Conservation (phyloP, 1,140 invertebrate species). For the Drosophila kepulauana region DNA sequence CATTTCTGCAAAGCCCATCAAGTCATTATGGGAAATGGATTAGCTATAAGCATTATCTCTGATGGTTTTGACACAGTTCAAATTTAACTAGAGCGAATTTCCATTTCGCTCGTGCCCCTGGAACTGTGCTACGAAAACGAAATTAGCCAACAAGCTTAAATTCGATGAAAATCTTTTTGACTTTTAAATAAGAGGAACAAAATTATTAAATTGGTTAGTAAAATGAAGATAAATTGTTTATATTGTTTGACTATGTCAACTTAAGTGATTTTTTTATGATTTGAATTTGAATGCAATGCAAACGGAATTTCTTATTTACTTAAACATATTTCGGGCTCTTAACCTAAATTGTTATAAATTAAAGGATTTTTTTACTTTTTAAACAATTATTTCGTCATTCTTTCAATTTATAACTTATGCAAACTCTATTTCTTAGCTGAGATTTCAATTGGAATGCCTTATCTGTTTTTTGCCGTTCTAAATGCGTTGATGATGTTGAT, state of each 20-base stretch:
- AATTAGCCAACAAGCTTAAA: not conserved
- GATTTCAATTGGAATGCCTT: slow-evolving; percentile 2
- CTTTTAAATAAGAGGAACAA: too few relatives aligned
- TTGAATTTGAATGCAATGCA: not conserved
- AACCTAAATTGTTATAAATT: too few relatives aligned
- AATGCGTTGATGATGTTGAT: slow-evolving; percentile 9
- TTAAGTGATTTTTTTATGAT: too few relatives aligned
- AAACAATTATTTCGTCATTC: slow-evolving; percentile 11
- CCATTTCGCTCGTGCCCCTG: slow-evolving; percentile 21
- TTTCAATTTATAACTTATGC: slow-evolving; percentile 1
- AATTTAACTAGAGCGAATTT: not conserved
- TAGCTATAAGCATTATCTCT: not conserved
- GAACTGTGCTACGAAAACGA: slow-evolving; percentile 43
- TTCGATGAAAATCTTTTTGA: too few relatives aligned
- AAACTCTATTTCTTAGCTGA: slow-evolving; percentile 5
- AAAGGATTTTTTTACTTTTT: too few relatives aligned
- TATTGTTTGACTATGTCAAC: too few relatives aligned
- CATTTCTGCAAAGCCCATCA: not conserved
- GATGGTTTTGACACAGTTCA: slow-evolving; percentile 9
- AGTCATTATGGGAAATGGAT: not conserved
- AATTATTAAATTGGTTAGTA: too few relatives aligned
- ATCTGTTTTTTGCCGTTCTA: slow-evolving; percentile 19
- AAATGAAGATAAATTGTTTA: too few relatives aligned
- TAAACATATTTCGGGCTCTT: not conserved
- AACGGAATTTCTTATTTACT: not conserved